phyloP scores from a whole-genome alignment of 2,797 vertebrate genomes.

The Brachyrhaphis roseni region DNA sequence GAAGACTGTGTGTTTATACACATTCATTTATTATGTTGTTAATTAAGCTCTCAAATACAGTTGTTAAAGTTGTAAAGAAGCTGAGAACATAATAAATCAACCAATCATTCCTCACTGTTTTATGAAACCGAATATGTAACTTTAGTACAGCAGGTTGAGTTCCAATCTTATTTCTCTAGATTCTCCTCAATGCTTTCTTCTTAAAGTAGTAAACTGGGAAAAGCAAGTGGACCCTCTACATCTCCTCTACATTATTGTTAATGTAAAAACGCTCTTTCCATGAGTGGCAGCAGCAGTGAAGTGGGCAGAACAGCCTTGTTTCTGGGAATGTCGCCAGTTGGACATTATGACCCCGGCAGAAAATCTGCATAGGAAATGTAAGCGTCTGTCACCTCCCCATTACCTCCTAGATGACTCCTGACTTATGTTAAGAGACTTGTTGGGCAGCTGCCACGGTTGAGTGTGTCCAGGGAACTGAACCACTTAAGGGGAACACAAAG shows the following conservation, averaged over 20 bases:
- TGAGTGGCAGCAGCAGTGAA: slow-evolving; percentile 37
- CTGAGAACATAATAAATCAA: slow-evolving; percentile 64
- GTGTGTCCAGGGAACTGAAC: slow-evolving; percentile 6
- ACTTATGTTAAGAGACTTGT: slow-evolving; percentile 25
- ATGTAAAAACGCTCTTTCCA: slow-evolving; percentile 24
- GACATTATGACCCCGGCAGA: slow-evolving; percentile 22
- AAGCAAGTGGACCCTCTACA: slow-evolving; percentile 31
- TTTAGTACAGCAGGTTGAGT: slow-evolving; percentile 60
- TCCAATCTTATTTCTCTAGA: slow-evolving; percentile 32
- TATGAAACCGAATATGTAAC: slow-evolving; percentile 31
- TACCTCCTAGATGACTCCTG: slow-evolving; percentile 32
- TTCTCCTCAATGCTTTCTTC: background rate
- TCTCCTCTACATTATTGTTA: slow-evolving; percentile 33
- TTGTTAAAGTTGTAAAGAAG: slow-evolving; percentile 60
- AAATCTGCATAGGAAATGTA: slow-evolving; percentile 32
- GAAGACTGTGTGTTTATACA: background rate
- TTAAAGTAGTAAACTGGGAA: slow-evolving; percentile 28
- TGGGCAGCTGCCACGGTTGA: slow-evolving; percentile 14
- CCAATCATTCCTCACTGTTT: slow-evolving; percentile 45
- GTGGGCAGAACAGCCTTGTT: slow-evolving; percentile 29
- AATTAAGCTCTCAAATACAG: slow-evolving; percentile 55
- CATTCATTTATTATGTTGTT: slow-evolving; percentile 39
- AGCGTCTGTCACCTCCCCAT: slow-evolving; percentile 34
- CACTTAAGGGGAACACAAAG: slow-evolving; percentile 6
- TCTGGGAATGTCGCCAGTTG: slow-evolving; percentile 52